A percentile compares a stretch with the other conserved stretches of the same genome.
Conservation (phyloP, 2,888 invertebrate genomes). For the Arrhopalites spinosus region DNA sequence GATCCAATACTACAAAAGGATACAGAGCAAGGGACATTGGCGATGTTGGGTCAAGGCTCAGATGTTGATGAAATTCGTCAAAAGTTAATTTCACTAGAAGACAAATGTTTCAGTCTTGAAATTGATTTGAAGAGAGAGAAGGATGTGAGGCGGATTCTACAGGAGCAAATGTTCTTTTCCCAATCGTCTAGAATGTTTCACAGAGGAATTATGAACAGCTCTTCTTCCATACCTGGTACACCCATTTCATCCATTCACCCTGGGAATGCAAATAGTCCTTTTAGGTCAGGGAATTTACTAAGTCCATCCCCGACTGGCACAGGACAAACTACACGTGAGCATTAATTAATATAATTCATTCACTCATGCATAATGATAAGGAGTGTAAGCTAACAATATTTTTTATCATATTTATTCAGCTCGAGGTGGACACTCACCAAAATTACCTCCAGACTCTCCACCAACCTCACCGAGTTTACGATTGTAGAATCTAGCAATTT, state of each 20-base stretch:
- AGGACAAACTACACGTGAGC: not conserved
- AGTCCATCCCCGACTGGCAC: not conserved
- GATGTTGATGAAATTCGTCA: conserved; percentile 42
- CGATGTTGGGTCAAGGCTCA: not conserved
- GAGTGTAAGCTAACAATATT: not conserved
- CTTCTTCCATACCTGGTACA: not conserved
- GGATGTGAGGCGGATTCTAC: conserved; percentile 49
- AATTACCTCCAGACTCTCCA: conserved; percentile 8
- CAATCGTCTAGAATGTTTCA: not conserved
- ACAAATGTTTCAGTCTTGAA: conserved; percentile 44
- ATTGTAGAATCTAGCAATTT: not conserved
- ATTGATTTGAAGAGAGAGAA: conserved; percentile 50
- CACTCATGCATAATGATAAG: not conserved
- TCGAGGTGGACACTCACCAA: conserved; percentile 12
- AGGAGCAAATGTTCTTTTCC: conserved; percentile 54
- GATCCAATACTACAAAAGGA: not conserved
- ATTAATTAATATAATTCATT: not conserved
- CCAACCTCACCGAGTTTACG: conserved; percentile 9
- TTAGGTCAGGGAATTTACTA: not conserved
- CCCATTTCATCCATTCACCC: not conserved
- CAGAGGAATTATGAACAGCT: no score
- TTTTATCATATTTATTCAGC: not conserved
- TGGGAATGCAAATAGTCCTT: not conserved
- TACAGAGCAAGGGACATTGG: not conserved
- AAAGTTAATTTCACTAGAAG: conserved; percentile 47